Evolutionary conservation across 1,140 invertebrate genomes (phyloP), one percentile per base, ranked within the genome.

Genomic region (Formica selysi): DNA sequence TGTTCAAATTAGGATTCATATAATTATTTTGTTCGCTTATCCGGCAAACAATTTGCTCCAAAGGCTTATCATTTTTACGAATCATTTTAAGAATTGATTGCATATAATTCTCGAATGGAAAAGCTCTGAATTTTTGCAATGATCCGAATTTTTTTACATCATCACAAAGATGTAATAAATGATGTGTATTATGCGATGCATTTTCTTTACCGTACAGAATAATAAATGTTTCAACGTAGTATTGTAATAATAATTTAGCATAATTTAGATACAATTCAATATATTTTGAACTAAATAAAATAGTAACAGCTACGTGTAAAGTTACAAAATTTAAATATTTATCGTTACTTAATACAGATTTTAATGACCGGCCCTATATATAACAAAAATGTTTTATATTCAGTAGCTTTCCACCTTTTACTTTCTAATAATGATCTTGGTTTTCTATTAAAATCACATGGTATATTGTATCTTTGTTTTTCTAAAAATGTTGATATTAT

Each of bases 121-220:
- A 78, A 65, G 76, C 61, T 7, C 76, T 78, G 7, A 78, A 78
- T 22, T 51, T 1, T 65, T 64, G 41, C 10, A 65, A 7, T 19
- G 19, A 0, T 78, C 61, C 61, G 7, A 78, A 65, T 22, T 51
- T 78, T 65, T 48, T 48, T 0, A 36, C 59, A 10, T 78, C 29
- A 51, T 78, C 41, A 51, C 38, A 78, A 78, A 64, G 22, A 64
- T 64, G 59, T 78, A 51, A 48, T 64, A 78, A 78, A 48, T 78
- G 3, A 13, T 78, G 19, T 36, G 22, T 36, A 48, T 76, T 76
- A n/a, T 44, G 38, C 10, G 38, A 76, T 44, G 26, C 38, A 76
- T 76, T 76, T 44, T 78, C 41, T 65, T 78, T 78, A 22, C 61
- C 19, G 13, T 78, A 78, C 3, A 65, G 2, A 65, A 5, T 65